phyloP scores from a whole-genome alignment of 2,113 vertebrate genomes.

The Melanerpes aurifrons region DNA sequence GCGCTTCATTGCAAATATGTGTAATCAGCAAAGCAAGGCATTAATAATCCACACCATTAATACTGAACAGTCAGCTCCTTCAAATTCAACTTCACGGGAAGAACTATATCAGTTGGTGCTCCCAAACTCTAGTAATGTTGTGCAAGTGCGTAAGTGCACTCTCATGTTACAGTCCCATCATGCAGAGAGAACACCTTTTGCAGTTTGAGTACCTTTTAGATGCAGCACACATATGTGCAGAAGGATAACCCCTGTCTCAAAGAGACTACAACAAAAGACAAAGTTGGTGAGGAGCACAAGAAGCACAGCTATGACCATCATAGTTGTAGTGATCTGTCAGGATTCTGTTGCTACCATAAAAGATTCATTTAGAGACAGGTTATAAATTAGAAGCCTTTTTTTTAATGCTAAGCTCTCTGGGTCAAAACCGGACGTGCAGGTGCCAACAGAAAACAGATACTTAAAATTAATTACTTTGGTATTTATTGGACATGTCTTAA shows the following conservation, averaged over 20 bases:
- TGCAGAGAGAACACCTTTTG: neutral
- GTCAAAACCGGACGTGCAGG: neutral
- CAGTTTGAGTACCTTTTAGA: neutral
- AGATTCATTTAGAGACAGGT: neutral
- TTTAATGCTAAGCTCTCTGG: neutral
- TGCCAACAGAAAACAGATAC: neutral
- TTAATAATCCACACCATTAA: slow-evolving; percentile 68
- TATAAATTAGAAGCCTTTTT: neutral
- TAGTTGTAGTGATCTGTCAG: neutral
- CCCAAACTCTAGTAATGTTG: neutral
- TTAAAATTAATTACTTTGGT: neutral
- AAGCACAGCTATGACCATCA: neutral
- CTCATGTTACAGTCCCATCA: neutral
- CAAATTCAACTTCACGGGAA: neutral
- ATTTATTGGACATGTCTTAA: neutral
- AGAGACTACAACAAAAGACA: neutral
- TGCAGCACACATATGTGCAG: neutral
- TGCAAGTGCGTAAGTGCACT: accelerated
- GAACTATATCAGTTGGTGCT: neutral
- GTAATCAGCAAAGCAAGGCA: slow-evolving; percentile 70
- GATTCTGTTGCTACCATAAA: neutral
- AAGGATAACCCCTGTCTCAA: neutral
- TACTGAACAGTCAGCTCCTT: slow-evolving; percentile 65
- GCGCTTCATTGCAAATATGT: slow-evolving; percentile 50
- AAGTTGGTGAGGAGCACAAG: neutral